Evolutionary conservation across 2,888 invertebrate genomes (phyloP), one percentile per base, ranked within the genome.

Genomic region (Odontocerum albicorne): DNA sequence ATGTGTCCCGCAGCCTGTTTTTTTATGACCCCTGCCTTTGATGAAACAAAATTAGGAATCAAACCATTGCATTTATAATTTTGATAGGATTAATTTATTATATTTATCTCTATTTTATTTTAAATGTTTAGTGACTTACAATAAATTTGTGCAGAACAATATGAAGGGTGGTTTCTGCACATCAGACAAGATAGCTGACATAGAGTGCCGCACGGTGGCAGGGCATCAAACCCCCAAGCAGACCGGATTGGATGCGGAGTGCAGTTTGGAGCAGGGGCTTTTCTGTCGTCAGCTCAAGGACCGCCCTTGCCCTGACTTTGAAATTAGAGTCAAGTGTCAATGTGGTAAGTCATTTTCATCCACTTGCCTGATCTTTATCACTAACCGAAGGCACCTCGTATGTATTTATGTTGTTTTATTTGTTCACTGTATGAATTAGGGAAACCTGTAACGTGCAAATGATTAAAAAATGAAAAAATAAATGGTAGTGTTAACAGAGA

Each of bases 221-320:
- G 77, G 77, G 1, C 85, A 87, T 65, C 73, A 79, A 50, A 70
- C 79, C 0, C 78, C 85, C 0, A 88, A 87, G 63, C 81, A 85
- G 49, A 87, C 88, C 7, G 87, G 86, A 0, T 80, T 90, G 49
- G 82, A 88, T 65, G 88, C 87, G 0, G 85, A 86, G 63, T 94
- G 94, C 67, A 86, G 85, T 62, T 67, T 90, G 53, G 84, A 88
- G 62, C 75, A 77, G 10, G 93, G 93, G 0, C 73, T 93, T 0
- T 70, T 83, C 3, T 93, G 93, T 66, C 72, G 70, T 36, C 82
- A 82, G 49, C 65, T 68, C 8, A 65, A 65, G 4, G 43, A 35
- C 12, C 63, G 63, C 3, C 65, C 70, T 1, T 94, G 94, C 64
- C 80, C 84, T 1, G 92, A 94, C 74, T 93, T 92, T 66, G 92